These are phyloP conservation scores for Pseudotriccus pelzelni DNA, from an alignment of 2,797 vertebrate genomes.

Conservation along the genomic window DNA sequence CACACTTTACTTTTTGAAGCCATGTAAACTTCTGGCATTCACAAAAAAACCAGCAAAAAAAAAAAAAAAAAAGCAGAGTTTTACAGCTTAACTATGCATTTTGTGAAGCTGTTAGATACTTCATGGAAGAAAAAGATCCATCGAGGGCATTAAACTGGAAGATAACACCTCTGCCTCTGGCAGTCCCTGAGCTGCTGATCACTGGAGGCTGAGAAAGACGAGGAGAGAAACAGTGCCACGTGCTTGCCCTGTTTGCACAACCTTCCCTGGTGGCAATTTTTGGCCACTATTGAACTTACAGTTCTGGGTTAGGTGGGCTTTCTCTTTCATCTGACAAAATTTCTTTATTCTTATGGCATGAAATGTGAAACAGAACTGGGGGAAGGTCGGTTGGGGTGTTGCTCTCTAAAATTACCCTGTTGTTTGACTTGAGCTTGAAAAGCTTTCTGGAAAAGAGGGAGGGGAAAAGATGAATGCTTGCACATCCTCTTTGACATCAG, in stretches of 20 bases:
- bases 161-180: neutral
- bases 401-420: neutral
- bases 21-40: neutral
- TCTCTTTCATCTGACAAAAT: neutral
- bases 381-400: neutral
- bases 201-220: neutral
- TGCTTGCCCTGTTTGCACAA: neutral
- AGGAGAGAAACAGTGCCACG: neutral
- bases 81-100: neutral
- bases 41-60: too few species aligned
- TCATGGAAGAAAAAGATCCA: neutral
- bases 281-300: neutral
- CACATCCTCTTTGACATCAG: neutral
- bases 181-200: neutral
- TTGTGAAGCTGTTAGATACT: neutral
- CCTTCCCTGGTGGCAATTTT: neutral
- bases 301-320: neutral
- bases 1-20: conserved; percentile 5
- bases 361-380: neutral
- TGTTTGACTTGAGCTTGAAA: neutral
- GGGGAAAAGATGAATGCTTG: neutral
- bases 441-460: neutral
- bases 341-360: neutral
- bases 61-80: neutral
- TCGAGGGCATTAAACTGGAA: conserved; percentile 4